These are phyloP conservation scores for Alcedo quadribrachys DNA, from an alignment of 2,797 vertebrate genomes.

Conservation along the genomic window DNA sequence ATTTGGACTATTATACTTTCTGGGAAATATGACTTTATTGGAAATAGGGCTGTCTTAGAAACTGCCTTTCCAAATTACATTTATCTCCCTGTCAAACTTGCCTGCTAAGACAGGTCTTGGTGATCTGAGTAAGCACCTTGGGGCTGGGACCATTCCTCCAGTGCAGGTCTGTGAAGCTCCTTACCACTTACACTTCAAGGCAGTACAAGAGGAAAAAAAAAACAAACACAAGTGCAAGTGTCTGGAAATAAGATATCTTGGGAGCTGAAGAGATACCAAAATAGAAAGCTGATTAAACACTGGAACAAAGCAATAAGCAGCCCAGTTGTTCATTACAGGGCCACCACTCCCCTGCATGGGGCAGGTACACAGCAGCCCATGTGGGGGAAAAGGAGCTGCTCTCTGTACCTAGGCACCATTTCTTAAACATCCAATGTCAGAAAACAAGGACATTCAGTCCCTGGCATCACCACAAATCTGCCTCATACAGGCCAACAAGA, in stretches of 20 bases:
- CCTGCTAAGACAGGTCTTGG: neutral
- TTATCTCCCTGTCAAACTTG: neutral
- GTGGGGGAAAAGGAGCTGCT: neutral
- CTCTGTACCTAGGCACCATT: neutral
- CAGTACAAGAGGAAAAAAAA: neutral
- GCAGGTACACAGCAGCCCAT: neutral
- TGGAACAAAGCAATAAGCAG: neutral
- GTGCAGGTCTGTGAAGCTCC: neutral
- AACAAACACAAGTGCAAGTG: neutral
- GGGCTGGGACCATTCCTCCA: neutral
- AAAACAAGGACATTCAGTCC: neutral
- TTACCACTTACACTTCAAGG: neutral
- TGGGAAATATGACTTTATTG: neutral
- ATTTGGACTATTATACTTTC: neutral
- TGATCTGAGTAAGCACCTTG: neutral
- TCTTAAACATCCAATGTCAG: neutral
- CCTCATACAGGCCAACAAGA: neutral
- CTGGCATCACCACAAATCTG: neutral
- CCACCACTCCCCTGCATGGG: rapidly evolving
- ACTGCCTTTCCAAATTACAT: neutral
- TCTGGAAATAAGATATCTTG: neutral
- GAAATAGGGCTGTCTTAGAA: neutral
- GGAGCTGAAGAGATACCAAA: neutral
- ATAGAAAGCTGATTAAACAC: neutral
- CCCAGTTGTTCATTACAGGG: neutral